Percentiles rank a stretch among this genome's conserved stretches.
These are phyloP conservation scores for Pseudobourletiella spinata DNA, from an alignment of 1,140 invertebrate species.

Conservation along the genomic window DNA sequence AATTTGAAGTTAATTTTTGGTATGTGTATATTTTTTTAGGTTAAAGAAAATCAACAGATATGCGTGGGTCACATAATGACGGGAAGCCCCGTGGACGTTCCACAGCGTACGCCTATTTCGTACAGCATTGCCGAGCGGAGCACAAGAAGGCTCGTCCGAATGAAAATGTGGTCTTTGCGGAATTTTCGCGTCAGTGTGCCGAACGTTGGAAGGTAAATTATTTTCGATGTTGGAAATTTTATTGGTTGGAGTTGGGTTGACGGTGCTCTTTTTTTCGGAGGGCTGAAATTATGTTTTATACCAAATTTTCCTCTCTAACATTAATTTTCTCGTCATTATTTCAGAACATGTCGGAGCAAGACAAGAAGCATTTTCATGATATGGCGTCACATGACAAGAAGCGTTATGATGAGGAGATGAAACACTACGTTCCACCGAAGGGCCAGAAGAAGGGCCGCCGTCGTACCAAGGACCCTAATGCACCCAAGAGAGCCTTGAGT, in stretches of 20 bases:
- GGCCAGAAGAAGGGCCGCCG: slow-evolving; percentile 84
- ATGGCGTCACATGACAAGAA: slow-evolving; percentile 97
- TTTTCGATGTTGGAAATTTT: too few relatives aligned
- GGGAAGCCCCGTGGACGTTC: slow-evolving; percentile 90
- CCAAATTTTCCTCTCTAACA: too few relatives aligned
- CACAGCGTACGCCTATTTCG: slow-evolving; percentile 98
- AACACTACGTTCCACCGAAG: slow-evolving; percentile 83
- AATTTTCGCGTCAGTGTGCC: slow-evolving; percentile 97
- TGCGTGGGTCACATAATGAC: slow-evolving; percentile 5
- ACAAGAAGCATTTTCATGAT: slow-evolving; percentile 96
- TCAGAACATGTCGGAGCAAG: slow-evolving; percentile 95
- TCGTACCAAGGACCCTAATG: slow-evolving; percentile 90
- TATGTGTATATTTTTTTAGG: not conserved
- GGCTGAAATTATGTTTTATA: too few relatives aligned
- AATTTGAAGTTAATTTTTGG: not conserved
- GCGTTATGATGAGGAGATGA: slow-evolving; percentile 92
- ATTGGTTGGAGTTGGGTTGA: not conserved
- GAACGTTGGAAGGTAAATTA: slow-evolving; percentile 94
- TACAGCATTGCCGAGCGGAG: slow-evolving; percentile 95
- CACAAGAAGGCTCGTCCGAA: slow-evolving; percentile 99
- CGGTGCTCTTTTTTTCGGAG: not conserved
- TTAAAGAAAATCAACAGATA: not conserved
- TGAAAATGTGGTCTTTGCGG: slow-evolving; percentile 94
- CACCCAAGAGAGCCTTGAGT: slow-evolving; percentile 95
- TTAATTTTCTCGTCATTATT: too few relatives aligned